phyloP scores from a whole-genome alignment of 2,797 vertebrate species.

The Sebastiscus tertius region DNA sequence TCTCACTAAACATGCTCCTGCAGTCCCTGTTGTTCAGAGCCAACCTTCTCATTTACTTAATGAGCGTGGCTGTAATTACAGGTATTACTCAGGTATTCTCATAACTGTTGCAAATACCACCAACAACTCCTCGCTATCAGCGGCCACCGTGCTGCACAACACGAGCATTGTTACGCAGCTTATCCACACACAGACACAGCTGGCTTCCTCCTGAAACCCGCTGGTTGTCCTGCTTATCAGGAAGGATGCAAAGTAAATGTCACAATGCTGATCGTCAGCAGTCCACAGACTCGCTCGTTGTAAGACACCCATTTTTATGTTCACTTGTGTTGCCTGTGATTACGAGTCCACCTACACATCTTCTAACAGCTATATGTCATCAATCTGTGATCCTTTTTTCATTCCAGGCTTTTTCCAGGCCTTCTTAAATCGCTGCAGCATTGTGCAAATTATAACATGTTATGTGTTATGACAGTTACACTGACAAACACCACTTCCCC shows the following conservation, averaged over 20 bases:
- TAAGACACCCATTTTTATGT: not conserved
- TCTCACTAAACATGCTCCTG: not conserved
- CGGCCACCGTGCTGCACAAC: conserved; percentile 4
- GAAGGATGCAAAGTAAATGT: conserved; percentile 33
- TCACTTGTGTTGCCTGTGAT: not conserved
- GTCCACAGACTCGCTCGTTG: not conserved
- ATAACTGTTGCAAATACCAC: not conserved
- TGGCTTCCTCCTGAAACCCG: not conserved
- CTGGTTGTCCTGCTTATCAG: conserved; percentile 3
- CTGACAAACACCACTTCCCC: not conserved
- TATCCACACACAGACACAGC: not conserved
- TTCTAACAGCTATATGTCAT: not conserved
- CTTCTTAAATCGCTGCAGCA: not conserved
- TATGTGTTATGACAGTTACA: not conserved
- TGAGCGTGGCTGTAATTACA: conserved; percentile 28
- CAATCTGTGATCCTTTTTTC: not conserved
- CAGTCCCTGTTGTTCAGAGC: not conserved
- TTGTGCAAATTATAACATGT: too few relatives aligned
- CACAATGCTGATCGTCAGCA: not conserved
- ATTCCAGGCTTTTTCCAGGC: not conserved
- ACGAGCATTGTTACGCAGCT: not conserved
- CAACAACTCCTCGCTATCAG: not conserved
- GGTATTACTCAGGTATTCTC: conserved; percentile 36
- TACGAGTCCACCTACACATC: not conserved
- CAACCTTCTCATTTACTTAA: not conserved